These are phyloP conservation scores for Tragelaphus strepsiceros DNA, from an alignment of 2,113 vertebrate genomes.

Conservation along the genomic window DNA sequence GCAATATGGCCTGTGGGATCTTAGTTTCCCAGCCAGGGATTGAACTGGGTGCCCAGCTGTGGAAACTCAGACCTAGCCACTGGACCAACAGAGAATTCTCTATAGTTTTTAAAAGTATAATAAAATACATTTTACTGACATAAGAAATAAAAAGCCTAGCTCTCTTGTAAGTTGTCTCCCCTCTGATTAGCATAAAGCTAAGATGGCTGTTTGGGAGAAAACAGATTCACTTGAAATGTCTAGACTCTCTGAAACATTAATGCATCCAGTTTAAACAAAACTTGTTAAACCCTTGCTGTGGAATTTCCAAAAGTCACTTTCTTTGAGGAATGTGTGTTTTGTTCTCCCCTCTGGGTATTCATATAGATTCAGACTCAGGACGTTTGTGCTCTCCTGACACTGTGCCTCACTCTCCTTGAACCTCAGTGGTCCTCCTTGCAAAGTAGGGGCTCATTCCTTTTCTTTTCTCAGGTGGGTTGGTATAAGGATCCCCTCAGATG, in stretches of 20 bases:
- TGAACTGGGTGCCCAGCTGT: neutral
- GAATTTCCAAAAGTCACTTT: neutral
- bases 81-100: neutral
- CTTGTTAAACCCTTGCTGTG: neutral
- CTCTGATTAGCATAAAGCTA: neutral
- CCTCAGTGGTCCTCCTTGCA: neutral
- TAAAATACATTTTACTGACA: neutral
- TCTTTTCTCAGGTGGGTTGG: neutral
- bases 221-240: neutral
- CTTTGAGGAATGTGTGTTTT: neutral
- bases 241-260: neutral
- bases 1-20: neutral
- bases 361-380: neutral
- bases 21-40: neutral
- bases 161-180: neutral
- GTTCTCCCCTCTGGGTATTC: too few relatives aligned
- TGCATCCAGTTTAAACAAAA: neutral
- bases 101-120: constrained; percentile 7
- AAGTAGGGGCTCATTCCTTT: neutral
- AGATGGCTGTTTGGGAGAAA: neutral
- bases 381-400: neutral
- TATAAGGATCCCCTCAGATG: neutral
- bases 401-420: neutral
- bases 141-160: neutral
- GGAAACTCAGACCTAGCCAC: neutral